Conservation (phyloP, 2,113 vertebrate species). For the Dipodomys stephensi region DNA sequence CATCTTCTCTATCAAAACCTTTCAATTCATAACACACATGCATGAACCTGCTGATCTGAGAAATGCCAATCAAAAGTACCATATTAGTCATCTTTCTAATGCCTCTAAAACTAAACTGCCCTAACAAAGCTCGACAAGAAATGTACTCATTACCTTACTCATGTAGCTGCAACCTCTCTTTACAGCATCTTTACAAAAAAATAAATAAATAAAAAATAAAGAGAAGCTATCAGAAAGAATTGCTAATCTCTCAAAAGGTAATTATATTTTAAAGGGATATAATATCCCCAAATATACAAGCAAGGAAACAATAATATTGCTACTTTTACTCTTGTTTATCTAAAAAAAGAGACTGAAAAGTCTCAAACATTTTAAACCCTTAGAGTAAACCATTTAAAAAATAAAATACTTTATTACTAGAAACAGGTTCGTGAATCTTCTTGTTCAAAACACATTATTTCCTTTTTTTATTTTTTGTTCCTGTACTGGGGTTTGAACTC, state of each 20-base stretch:
- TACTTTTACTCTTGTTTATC: neutral
- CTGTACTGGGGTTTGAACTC: neutral
- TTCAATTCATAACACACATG: slow-evolving; percentile 23
- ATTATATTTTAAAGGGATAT: neutral
- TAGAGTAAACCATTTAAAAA: slow-evolving; percentile 24
- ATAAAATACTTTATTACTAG: neutral
- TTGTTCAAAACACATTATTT: slow-evolving; percentile 22
- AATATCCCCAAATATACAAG: slow-evolving; percentile 8
- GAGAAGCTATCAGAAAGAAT: neutral
- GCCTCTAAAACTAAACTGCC: neutral
- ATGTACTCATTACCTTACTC: too few species aligned
- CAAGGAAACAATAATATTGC: neutral
- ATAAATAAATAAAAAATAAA: slow-evolving; percentile 11
- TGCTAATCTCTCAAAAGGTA: neutral
- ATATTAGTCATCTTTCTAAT: slow-evolving; percentile 27
- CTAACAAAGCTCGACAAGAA: neutral
- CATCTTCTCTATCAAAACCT: slow-evolving; percentile 36
- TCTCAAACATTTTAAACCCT: too few species aligned
- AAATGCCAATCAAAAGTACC: slow-evolving; percentile 48
- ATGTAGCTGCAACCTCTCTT: too few species aligned
- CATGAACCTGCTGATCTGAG: slow-evolving; percentile 26
- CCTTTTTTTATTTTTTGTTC: neutral
- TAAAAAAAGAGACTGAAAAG: neutral
- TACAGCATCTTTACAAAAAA: too few species aligned
- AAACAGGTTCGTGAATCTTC: neutral